Evolutionary conservation across 2,113 vertebrate genomes (phyloP), one percentile per base, ranked within the genome.

Genomic region (Strix aluco): DNA sequence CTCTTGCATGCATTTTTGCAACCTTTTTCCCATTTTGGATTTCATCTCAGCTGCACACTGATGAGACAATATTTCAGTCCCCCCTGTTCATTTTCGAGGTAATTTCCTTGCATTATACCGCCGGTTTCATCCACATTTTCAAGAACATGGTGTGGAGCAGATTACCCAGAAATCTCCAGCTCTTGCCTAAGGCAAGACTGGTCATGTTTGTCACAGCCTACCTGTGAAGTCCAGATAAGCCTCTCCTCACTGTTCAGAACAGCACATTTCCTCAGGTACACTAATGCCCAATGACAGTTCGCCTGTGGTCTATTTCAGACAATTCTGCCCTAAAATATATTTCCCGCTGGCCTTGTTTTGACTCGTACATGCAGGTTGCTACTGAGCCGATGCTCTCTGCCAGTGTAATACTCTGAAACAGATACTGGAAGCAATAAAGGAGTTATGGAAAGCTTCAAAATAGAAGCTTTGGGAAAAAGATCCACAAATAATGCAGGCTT

Each of bases 181-280:
- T 94, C 38, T 91, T 2, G 29, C 86, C 84, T 94, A 0, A 0
- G 73, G 93, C 74, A 95, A 92, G 81, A n/a, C 51, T 72, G 83
- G 73, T 63, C 12, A 0, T 54, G 40, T 92, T 95, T 95, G 36
- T 85, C 89, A 91, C 74, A 94, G 77, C 38, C 63, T 62, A 89
- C 84, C 66, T 90, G 78, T 57, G 62, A 92, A 91, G 79, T 77
- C 58, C 78, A 91, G 89, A 94, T 82, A 92, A 97, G 78, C 44
- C 69, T 91, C 71, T 77, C 51, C 81, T 75, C 3, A 0, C 46
- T 90, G 49, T 44, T 96, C 86, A 86, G 66, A 91, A 14, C 63
- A 75, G 54, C 69, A 63, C 29, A 44, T 90, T 42, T 70, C 87
- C 66, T 85, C 54, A 73, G 71, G 71, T 85, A 74, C 79, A 55